Base-by-base conservation (phyloP, 2,113 vertebrate genomes). In the Tinamus guttatus region DNA sequence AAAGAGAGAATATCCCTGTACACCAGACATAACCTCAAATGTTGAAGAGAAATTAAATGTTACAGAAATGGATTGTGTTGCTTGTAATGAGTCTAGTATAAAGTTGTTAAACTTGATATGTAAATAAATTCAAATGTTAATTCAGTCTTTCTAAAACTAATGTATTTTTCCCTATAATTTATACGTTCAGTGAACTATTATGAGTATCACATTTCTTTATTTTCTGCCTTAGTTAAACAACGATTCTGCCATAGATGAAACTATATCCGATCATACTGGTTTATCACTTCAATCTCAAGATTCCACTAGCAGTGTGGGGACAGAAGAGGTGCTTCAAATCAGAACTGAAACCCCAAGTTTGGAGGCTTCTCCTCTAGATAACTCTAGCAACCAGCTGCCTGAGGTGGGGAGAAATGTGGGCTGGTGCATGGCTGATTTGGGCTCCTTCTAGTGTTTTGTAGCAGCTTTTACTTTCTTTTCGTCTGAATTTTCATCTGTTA, bases 331-430 rank as follows among this genome's bases (percentile, higher is more conserved):
- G 54, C 97, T 98, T 71, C 98, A 98, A 59, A 98, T 98, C 96
- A 98, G 98, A 96, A 98, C 98, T 90, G 99, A 99, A 97, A 99
- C 98, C 96, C 98, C 99, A 92, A 97, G 97, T 97, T 97, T 98
- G 98, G 99, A 99, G 98, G 98, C 98, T 97, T 97, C 98, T 97
- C 97, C 98, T 98, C 98, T 99, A 98, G 99, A 99, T 98, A 99
- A 98, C 98, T 97, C 98, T 99, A 99, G 98, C 98, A 98, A 98
- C 98, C 99, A 99, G 99, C 99, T 99, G 99, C 99, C 99, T 99
- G 99, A 99, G 99, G 99, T 99, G 99, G 99, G 99, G 98, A 98
- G 97, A 95, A 97, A 98, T 97, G 97, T 97, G 97, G 98, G 98
- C 97, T 99, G 98, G 98, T 98, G 98, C 98, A 98, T 98, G 98